Base-by-base conservation (phyloP, 2,113 vertebrate species). In the Pelobates fuscus region DNA sequence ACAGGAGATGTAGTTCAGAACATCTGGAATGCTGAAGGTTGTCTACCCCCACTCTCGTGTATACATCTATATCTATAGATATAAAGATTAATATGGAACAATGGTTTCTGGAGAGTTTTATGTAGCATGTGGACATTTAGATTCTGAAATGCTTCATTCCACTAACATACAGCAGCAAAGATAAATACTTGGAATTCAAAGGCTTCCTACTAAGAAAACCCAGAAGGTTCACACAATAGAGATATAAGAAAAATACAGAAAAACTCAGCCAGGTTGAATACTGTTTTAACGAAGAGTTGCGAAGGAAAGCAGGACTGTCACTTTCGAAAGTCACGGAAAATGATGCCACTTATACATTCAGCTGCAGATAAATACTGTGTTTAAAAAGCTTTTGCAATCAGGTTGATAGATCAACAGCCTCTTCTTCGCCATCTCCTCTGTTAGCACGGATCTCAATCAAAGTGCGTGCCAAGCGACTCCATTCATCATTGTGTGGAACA, bases 401-500 rank as follows among this genome's bases (percentile, higher is more conserved):
- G 15, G 94, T 87, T 0, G 94, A 79, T 65, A 99, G 86, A 86
- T 98, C 96, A 78, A 92, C 89, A 0, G 92, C 93, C 79, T 98
- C 97, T 79, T 99, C 97, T 61, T 99, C 97, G 0, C 92, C 93
- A 58, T 99, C 97, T 0, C 93, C 94, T 23, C 93, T 85, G 91
- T 98, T 99, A 18, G 97, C 97, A 0, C 95, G 95, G 49, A 99
- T 96, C 84, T 99, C 97, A 86, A 95, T 91, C 77, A 99, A 85
- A 2, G 97, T 99, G 15, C 93, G 91, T 61, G 94, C 94, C 2
- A 99, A 97, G 52, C 92, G 92, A 0, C 89, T 88, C 97, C 97
- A 99, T 70, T 99, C 97, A 0, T 99, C 97, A 0, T 84, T 92
- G 86, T 98, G 97, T 0, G 94, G 89, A 21, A 94, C 88, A 0